A percentile compares a stretch with the other conserved stretches of the same genome.
phyloP scores from a whole-genome alignment of 1,140 invertebrate genomes.

The Marisa cornuarietis region DNA sequence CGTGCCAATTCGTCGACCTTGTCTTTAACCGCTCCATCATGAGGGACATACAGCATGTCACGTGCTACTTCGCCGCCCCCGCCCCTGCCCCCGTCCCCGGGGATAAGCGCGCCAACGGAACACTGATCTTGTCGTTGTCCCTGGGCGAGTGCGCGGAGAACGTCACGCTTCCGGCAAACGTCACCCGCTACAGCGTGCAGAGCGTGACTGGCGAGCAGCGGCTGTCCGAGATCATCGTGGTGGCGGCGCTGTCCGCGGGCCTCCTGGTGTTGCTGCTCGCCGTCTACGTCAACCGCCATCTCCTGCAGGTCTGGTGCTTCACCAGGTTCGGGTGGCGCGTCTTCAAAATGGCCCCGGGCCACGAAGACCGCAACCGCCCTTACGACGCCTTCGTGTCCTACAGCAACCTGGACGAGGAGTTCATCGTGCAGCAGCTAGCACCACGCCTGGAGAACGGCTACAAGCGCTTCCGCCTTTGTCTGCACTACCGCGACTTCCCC shows the following conservation, averaged over 20 bases:
- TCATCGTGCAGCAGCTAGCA: slow-evolving; percentile 45
- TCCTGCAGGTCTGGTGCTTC: slow-evolving; percentile 46
- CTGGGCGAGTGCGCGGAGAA: slow-evolving; percentile 22
- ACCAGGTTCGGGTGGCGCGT: slow-evolving; percentile 40
- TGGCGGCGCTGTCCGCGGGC: slow-evolving; percentile 22
- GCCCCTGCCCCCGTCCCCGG: too few relatives aligned
- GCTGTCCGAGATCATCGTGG: slow-evolving; percentile 27
- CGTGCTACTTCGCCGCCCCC: slow-evolving; percentile 18
- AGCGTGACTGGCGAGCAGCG: slow-evolving; percentile 1
- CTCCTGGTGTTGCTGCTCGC: slow-evolving; percentile 20
- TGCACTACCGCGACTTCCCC: slow-evolving; percentile 50
- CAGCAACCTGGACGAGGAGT: slow-evolving; percentile 48
- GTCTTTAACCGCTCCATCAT: slow-evolving; percentile 29
- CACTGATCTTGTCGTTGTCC: slow-evolving; percentile 9
- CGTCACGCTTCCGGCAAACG: slow-evolving; percentile 19
- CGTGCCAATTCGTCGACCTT: slow-evolving; percentile 29
- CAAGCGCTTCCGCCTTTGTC: slow-evolving; percentile 47
- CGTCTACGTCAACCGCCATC: slow-evolving; percentile 35
- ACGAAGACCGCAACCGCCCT: slow-evolving; percentile 28
- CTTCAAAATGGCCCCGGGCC: slow-evolving; percentile 25
- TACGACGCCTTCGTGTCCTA: slow-evolving; percentile 56
- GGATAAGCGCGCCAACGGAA: not conserved
- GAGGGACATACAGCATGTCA: slow-evolving; percentile 22
- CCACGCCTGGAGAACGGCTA: slow-evolving; percentile 45
- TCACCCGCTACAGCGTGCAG: not conserved